A percentile compares a stretch with the other conserved stretches of the same genome.
phyloP scores from a whole-genome alignment of 2,113 vertebrate species.

The Apodemus speciosus region DNA sequence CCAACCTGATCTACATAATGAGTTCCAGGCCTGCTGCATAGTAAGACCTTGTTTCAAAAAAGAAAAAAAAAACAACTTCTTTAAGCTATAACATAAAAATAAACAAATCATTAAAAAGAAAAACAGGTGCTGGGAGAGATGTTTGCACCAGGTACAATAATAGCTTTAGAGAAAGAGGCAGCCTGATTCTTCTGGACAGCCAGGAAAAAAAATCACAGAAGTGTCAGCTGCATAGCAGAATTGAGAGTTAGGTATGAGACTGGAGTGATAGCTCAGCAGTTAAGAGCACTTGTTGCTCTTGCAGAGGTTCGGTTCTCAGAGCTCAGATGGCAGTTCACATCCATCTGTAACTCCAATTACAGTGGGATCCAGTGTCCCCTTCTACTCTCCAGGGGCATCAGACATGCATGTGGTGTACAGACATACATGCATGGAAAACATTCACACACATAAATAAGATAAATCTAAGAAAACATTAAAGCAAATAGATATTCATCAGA shows the following conservation, averaged over 20 bases:
- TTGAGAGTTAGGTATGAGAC: background rate
- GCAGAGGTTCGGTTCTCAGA: background rate
- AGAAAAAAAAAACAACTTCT: background rate
- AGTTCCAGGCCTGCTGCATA: background rate
- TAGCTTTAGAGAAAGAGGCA: fast-evolving
- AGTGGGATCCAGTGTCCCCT: background rate
- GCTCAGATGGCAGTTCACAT: background rate
- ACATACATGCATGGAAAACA: background rate
- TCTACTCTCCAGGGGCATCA: background rate
- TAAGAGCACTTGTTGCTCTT: background rate
- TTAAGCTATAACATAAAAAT: background rate
- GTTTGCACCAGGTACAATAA: background rate
- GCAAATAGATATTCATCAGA: background rate
- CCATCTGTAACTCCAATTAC: background rate
- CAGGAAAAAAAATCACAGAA: background rate
- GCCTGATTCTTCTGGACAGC: background rate
- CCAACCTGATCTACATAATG: background rate
- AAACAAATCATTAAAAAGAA: background rate
- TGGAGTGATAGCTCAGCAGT: background rate
- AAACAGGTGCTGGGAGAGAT: background rate
- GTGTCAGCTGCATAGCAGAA: background rate
- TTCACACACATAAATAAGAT: background rate
- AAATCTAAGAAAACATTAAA: background rate
- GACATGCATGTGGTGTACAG: background rate
- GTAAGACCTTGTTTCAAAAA: background rate